A percentile compares a stretch with the other conserved stretches of the same genome.
Evolutionary conservation across 2,888 invertebrate species (phyloP).

Genomic region (Microctonus aethiopoides): DNA sequence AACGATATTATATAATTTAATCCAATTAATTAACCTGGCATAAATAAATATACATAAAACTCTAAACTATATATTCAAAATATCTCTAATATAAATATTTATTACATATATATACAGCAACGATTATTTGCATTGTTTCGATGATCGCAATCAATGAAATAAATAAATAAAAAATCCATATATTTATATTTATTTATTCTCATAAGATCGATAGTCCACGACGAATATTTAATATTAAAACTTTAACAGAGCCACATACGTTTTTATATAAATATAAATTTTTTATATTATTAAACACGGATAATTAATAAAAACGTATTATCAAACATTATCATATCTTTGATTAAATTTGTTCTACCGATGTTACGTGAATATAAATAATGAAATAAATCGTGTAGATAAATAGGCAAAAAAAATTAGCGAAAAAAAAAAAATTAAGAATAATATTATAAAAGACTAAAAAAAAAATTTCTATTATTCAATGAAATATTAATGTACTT

Average conservation of each 20-base stretch:
- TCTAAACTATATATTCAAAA: background rate
- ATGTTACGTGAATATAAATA: conserved; percentile 20
- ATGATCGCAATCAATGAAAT: background rate
- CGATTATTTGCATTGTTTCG: conserved; percentile 26
- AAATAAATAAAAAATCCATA: background rate
- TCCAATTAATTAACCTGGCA: background rate
- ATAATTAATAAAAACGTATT: background rate
- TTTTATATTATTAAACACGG: background rate
- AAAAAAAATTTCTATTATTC: no score
- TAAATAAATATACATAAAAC: background rate
- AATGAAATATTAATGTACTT: background rate
- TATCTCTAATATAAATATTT: background rate
- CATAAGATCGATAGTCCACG: conserved; percentile 26
- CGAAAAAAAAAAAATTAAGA: conserved; percentile 14
- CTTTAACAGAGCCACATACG: conserved; percentile 20
- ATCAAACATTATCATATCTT: conserved; percentile 44
- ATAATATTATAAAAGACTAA: conserved; percentile 4
- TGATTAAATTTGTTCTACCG: conserved; percentile 15
- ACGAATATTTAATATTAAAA: background rate
- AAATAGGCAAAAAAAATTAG: conserved; percentile 13
- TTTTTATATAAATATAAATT: background rate
- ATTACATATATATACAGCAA: background rate
- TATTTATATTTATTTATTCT: conserved; percentile 10
- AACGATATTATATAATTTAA: background rate
- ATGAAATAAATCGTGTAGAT: conserved; percentile 14